Evolutionary conservation across 2,888 invertebrate species (phyloP), one percentile per base, ranked within the genome.

Genomic region (Athalia circularis): DNA sequence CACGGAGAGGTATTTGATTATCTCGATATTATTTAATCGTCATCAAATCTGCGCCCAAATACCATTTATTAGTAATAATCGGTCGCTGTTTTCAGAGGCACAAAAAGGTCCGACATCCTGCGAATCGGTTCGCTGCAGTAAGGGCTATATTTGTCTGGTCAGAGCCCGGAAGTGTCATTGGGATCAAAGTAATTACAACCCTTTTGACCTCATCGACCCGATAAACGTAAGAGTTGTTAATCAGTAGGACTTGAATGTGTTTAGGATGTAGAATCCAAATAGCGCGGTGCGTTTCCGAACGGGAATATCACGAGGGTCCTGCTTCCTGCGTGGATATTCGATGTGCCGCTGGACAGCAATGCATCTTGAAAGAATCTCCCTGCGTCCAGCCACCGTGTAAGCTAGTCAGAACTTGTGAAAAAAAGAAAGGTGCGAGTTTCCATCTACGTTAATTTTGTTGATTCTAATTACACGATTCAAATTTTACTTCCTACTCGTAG

Each of bases 351-450:
- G 86, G 85, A n/a, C 80, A 83, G 43, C 83, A 79, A 0, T 88
- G 88, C 68, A 85, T 88, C 59, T 85, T 88, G 0, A 80, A 84
- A 6, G 88, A 88, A 79, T 83, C 84, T 7, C 68, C 83, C 7
- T 88, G 88, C 62, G 61, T 52, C 4, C 77, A 72, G n/a, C 82
- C 87, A n/a, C 88, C 88, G 1, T 88, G 88, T 76, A 87, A 85
- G 82, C 79, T 88, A 11, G 62, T 86, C 13, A 86, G 82, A 72
- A 88, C 85, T 75, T 88, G 88, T 77, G 83, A 82, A 8, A 80
- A 80, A 1, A 77, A 76, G 11, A 78, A 79, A 85, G 88, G 88
- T 79, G n/a, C n/a, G 9, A 61, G 29, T 11, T 3, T 74, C 50
- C 5, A 64, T 74, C 5, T 29, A 0, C 8, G 64, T n/a, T 3